Evolutionary conservation across 2,888 invertebrate genomes (phyloP).

Genomic region (Drosophila melanosoma): DNA sequence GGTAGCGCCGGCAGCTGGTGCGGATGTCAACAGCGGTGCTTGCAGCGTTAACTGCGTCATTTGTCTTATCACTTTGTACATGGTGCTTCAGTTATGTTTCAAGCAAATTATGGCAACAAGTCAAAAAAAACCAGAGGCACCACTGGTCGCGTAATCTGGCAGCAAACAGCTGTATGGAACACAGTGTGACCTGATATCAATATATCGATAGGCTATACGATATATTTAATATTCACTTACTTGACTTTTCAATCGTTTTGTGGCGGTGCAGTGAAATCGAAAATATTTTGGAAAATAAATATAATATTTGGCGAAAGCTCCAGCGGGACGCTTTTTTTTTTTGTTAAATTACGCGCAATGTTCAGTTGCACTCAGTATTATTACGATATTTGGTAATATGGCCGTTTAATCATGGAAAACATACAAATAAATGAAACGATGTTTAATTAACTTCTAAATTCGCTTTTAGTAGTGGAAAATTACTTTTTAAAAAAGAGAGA

Average conservation of each 20-base stretch:
- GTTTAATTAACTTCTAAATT: no score
- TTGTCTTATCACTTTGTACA: slow-evolving; percentile 64
- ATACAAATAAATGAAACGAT: no score
- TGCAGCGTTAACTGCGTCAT: slow-evolving; percentile 61
- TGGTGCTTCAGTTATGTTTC: slow-evolving; percentile 32
- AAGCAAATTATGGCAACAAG: slow-evolving; percentile 12
- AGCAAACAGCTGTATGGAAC: slow-evolving; percentile 44
- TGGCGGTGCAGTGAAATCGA: background rate
- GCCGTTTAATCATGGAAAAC: background rate
- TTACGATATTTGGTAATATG: background rate
- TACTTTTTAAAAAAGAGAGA: no score
- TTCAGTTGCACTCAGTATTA: background rate
- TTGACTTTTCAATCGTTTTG: background rate
- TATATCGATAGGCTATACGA: slow-evolving; percentile 2
- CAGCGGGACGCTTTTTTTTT: no score
- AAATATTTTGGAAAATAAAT: no score
- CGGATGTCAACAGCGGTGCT: slow-evolving; percentile 25
- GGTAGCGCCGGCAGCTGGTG: slow-evolving; percentile 7
- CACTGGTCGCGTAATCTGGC: slow-evolving; percentile 66
- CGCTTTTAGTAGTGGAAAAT: no score
- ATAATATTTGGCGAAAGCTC: no score
- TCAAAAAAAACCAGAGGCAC: slow-evolving; percentile 24
- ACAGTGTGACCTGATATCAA: slow-evolving; percentile 16
- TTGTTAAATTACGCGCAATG: background rate
- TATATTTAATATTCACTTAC: background rate